These are phyloP conservation scores for Sebastes itinus DNA, from an alignment of 2,797 vertebrate genomes.

Conservation along the genomic window DNA sequence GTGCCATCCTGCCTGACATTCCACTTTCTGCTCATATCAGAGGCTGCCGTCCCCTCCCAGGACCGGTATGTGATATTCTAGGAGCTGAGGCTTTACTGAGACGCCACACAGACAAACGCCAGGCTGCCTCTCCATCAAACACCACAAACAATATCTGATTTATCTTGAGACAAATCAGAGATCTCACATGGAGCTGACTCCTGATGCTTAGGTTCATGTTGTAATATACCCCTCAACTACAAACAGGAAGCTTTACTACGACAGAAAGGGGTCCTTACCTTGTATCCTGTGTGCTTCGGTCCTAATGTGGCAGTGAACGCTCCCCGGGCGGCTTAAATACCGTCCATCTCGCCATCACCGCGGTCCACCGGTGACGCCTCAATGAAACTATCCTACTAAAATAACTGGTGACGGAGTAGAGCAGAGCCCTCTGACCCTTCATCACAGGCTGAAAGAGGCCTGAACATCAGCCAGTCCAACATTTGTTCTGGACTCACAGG, in stretches of 20 bases:
- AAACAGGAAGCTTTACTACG: neutral
- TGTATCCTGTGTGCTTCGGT: neutral
- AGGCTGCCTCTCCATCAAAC: neutral
- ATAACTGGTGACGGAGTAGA: constrained; percentile 75
- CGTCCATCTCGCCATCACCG: constrained; percentile 50
- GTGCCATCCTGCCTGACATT: neutral
- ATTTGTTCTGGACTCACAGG: constrained; percentile 35
- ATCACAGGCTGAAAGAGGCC: constrained; percentile 43
- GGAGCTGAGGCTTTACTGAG: constrained; percentile 56
- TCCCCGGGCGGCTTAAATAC: constrained; percentile 71
- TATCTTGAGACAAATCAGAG: neutral
- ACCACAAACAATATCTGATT: neutral
- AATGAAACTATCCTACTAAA: constrained; percentile 74
- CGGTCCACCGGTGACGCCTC: constrained; percentile 50
- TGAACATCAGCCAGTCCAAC: constrained; percentile 34
- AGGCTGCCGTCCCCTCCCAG: constrained; percentile 51
- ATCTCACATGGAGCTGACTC: neutral
- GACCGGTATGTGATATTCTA: constrained; percentile 63
- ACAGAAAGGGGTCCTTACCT: constrained; percentile 46
- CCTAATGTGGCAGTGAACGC: neutral
- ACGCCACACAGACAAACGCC: constrained; percentile 14
- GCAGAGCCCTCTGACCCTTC: constrained; percentile 46
- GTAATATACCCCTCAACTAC: neutral
- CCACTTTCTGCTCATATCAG: constrained; percentile 20
- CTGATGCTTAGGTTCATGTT: neutral